Evolutionary conservation across 2,113 vertebrate genomes (phyloP).

Genomic region (Ictalurus furcatus): DNA sequence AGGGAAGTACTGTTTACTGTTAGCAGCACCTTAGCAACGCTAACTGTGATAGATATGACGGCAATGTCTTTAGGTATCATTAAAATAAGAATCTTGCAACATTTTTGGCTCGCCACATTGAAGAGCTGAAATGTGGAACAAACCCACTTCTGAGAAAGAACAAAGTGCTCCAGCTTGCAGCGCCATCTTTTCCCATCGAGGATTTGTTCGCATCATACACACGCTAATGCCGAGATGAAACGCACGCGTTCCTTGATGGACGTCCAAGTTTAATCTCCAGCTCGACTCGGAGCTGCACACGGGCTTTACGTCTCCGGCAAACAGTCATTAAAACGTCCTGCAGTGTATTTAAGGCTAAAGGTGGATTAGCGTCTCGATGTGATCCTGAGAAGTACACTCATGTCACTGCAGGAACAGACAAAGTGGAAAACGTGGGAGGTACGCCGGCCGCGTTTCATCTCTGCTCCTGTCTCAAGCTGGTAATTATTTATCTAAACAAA

Average conservation of each 20-base stretch:
- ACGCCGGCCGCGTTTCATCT: slow-evolving; percentile 27
- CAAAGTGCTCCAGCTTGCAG: slow-evolving; percentile 15
- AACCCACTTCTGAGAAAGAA: slow-evolving; percentile 10
- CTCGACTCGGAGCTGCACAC: slow-evolving; percentile 21
- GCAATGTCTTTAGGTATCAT: neutral
- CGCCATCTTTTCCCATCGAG: slow-evolving; percentile 33
- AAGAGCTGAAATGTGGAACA: neutral
- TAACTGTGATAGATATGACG: neutral
- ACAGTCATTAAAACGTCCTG: slow-evolving; percentile 43
- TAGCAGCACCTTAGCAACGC: neutral
- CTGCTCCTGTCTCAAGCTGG: slow-evolving; percentile 16
- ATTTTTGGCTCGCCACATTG: neutral
- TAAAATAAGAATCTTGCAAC: neutral
- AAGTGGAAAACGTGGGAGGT: slow-evolving; percentile 41
- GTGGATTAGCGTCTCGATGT: slow-evolving; percentile 44
- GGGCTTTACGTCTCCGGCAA: slow-evolving; percentile 34
- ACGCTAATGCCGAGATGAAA: slow-evolving; percentile 41
- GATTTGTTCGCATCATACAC: slow-evolving; percentile 45
- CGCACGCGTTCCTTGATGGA: slow-evolving; percentile 37
- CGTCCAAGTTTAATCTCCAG: slow-evolving; percentile 44
- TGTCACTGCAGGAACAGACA: slow-evolving; percentile 48
- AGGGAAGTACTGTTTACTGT: neutral
- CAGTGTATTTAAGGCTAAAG: slow-evolving; percentile 52
- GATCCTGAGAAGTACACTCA: slow-evolving; percentile 40
- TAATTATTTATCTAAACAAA: slow-evolving; percentile 44